Evolutionary conservation across 1,140 invertebrate species (phyloP).

Genomic region (Paralvinella palmiformis): DNA sequence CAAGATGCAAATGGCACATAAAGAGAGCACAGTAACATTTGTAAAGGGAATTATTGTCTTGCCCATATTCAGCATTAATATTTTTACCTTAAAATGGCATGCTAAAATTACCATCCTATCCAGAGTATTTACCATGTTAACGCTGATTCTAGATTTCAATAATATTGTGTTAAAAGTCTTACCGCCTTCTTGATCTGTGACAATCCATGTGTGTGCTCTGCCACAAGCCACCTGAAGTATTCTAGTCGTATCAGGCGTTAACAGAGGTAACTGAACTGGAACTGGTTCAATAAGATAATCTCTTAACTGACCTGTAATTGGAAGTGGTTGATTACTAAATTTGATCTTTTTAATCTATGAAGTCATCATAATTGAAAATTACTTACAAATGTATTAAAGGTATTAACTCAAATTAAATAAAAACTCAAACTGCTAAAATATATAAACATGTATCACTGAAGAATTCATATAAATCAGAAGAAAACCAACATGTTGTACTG

Average conservation of each 20-base stretch:
- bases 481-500: too few species aligned
- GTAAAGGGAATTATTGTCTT: neutral
- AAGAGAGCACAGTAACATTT: neutral
- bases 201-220: slow-evolving; percentile 74
- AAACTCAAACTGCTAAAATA: too few species aligned
- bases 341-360: too few species aligned
- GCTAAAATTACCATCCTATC: too few species aligned
- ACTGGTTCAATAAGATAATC: slow-evolving; percentile 70
- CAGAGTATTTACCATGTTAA: neutral
- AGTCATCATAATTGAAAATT: neutral
- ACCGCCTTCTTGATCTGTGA: slow-evolving; percentile 68
- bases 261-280: slow-evolving; percentile 68
- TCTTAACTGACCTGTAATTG: slow-evolving; percentile 56
- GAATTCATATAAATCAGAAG: neutral
- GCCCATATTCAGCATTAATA: neutral
- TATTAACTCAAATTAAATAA: too few species aligned
- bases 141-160: neutral
- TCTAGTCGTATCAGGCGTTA: slow-evolving; percentile 45
- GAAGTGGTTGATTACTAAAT: too few species aligned
- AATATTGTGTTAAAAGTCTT: too few species aligned
- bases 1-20: neutral
- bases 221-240: slow-evolving; percentile 68
- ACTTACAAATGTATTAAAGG: neutral
- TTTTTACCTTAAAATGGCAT: too few species aligned
- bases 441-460: too few species aligned